A percentile compares a stretch with the other conserved stretches of the same genome.
These are phyloP conservation scores for pig (Sus scrofa) DNA, from an alignment of 2,113 vertebrate species.

Conservation along the genomic window DNA sequence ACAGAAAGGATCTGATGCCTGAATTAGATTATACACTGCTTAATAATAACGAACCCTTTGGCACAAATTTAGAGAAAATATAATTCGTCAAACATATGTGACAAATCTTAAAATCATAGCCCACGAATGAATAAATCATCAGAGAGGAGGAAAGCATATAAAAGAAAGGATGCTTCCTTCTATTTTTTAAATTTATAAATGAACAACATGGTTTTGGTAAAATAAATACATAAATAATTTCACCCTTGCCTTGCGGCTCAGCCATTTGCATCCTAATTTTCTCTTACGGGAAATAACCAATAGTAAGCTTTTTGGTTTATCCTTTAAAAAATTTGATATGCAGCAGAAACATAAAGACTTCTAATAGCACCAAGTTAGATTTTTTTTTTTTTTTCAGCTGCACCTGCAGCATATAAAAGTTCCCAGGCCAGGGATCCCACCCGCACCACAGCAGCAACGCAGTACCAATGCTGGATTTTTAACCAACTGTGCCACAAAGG, in stretches of 20 bases:
- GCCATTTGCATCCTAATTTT: not conserved
- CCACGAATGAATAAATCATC: not conserved
- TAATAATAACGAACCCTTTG: not conserved
- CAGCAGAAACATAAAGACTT: not conserved
- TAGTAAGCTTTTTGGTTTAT: not conserved
- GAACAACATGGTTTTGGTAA: not conserved
- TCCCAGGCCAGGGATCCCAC: too few species aligned
- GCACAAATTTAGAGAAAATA: constrained; percentile 39
- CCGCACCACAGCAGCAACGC: too few species aligned
- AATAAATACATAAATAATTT: constrained; percentile 38
- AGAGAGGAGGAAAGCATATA: not conserved
- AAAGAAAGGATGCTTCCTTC: not conserved
- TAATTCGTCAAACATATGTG: not conserved
- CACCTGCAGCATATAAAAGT: too few species aligned
- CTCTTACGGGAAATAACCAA: not conserved
- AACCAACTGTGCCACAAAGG: too few species aligned
- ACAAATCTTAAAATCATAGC: not conserved
- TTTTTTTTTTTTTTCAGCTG: too few species aligned
- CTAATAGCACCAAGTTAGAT: not conserved
- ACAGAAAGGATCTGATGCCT: not conserved
- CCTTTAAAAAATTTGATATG: not conserved
- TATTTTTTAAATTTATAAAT: not conserved
- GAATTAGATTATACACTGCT: not conserved
- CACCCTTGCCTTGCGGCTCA: not conserved
- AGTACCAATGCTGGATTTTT: too few species aligned